Conservation (phyloP, 2,797 vertebrate genomes). For the Notolepis coatsorum region DNA sequence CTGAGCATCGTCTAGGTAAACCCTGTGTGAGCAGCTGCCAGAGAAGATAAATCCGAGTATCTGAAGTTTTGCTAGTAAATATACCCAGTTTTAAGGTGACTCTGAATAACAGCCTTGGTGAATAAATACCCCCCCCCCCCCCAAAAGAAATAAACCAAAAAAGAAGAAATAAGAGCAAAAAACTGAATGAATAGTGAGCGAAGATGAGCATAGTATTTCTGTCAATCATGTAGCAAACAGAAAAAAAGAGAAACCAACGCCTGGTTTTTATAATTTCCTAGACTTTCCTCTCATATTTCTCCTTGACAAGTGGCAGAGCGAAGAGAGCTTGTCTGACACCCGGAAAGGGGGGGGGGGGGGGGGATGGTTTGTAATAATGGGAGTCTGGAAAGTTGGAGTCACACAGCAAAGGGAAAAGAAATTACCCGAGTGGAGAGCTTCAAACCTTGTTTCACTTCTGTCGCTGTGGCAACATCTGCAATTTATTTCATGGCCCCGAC, state of each 20-base stretch:
- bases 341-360: conserved; percentile 26
- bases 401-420: conserved; percentile 35
- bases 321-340: conserved; percentile 40
- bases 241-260: neutral
- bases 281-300: conserved; percentile 46
- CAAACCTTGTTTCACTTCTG: conserved; percentile 40
- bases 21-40: too few species aligned
- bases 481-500: conserved; percentile 54
- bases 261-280: conserved; percentile 36
- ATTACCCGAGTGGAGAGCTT: conserved; percentile 42
- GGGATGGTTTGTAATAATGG: conserved; percentile 58
- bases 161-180: conserved; percentile 26
- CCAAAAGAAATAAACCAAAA: too few species aligned
- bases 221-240: conserved; percentile 25
- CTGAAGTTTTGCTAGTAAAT: too few species aligned
- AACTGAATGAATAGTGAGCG: conserved; percentile 11
- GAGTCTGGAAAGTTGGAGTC: conserved; percentile 49
- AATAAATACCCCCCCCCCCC: too few species aligned
- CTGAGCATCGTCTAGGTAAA: too few species aligned
- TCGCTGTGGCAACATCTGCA: conserved; percentile 34
- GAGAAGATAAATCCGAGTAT: too few species aligned
- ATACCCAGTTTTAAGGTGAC: too few species aligned
- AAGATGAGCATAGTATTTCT: conserved; percentile 17
- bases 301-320: conserved; percentile 56
- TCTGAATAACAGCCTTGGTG: too few species aligned